Evolutionary conservation across 2,888 invertebrate genomes (phyloP), one percentile per base, ranked within the genome.

Genomic region (Tiliacea citrago): DNA sequence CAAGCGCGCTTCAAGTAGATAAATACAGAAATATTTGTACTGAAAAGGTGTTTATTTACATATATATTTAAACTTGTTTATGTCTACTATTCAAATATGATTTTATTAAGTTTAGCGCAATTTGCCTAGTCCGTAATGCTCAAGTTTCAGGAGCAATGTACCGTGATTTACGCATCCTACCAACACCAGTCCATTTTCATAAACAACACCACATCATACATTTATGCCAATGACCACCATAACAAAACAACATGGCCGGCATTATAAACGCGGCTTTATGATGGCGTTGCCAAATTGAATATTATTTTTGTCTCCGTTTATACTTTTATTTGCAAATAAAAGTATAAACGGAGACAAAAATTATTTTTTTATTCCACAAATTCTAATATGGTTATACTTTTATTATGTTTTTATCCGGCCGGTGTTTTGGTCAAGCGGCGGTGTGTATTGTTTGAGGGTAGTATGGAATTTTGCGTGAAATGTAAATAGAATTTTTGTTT

Each of bases 331-430:
- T 77, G 83, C 42, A 67, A n/a, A n/a, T n/a, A n/a, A n/a, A n/a
- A n/a, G n/a, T n/a, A n/a, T n/a, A n/a, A n/a, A n/a, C n/a, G n/a
- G n/a, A n/a, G n/a, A n/a, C n/a, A n/a, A n/a, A n/a, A n/a, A n/a
- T 70, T 57, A 61, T 74, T 85, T 84, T 81, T 82, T 84, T 84
- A 60, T 72, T 53, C 42, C 35, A 29, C 67, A 24, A 60, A 81
- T 85, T 82, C 85, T 81, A 85, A 84, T 73, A 82, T n/a, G 82
- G 63, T 85, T 82, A 81, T 67, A 67, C 60, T 81, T 75, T 81
- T 84, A 71, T 80, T 81, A 81, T 82, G 85, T 81, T 82, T 84
- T 75, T 76, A 76, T 85, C 67, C 51, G 39, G 35, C 35, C 47
- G 67, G 39, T 60, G 55, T 85, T 67, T 70, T 73, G 82, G 85